Conservation (phyloP, 1,140 invertebrate species). For the Dysdera silvatica region DNA sequence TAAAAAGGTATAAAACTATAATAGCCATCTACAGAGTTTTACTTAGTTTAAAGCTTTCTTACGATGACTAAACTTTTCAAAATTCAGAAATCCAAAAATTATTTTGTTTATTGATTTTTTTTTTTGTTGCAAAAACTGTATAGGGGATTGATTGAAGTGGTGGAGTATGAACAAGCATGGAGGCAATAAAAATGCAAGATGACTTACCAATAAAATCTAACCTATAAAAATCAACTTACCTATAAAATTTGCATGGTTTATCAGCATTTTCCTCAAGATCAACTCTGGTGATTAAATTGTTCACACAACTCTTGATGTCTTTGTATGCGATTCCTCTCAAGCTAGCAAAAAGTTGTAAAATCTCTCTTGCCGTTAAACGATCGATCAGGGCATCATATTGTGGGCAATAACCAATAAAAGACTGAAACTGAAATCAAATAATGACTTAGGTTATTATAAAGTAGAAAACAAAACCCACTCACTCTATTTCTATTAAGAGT, state of each 20-base stretch:
- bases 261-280: slow-evolving; percentile 34
- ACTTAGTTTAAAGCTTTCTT: no score
- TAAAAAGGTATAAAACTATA: no score
- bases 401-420: slow-evolving; percentile 51
- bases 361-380: slow-evolving; percentile 70
- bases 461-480: no score
- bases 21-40: no score
- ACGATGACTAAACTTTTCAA: no score
- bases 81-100: no score
- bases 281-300: slow-evolving; percentile 33
- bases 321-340: slow-evolving; percentile 54
- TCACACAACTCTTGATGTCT: slow-evolving; percentile 37
- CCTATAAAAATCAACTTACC: slow-evolving; percentile 9
- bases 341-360: slow-evolving; percentile 61
- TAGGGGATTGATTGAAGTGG: no score
- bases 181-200: neutral
- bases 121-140: no score
- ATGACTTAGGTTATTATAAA: no score
- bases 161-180: no score
- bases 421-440: slow-evolving; percentile 26
- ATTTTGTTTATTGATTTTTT: no score
- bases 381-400: slow-evolving; percentile 68
- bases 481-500: no score
- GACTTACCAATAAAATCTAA: neutral
- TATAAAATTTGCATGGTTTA: slow-evolving; percentile 33